Evolutionary conservation across 1,140 invertebrate species (phyloP).

Genomic region (Sycobia sp.): DNA sequence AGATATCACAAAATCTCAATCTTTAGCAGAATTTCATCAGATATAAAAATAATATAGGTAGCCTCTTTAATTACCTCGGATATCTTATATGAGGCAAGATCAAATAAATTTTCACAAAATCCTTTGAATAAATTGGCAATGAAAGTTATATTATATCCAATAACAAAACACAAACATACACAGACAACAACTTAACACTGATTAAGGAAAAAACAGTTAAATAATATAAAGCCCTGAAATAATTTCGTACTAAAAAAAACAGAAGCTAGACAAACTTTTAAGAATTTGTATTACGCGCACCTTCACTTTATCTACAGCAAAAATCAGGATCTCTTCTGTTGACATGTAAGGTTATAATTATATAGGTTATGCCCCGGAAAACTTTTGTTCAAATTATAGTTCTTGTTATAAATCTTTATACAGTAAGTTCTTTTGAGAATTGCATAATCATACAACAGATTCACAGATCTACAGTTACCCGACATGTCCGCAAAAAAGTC

Average conservation of each 20-base stretch:
- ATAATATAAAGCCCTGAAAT: too few species aligned
- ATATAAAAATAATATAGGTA: not conserved
- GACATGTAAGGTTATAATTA: slow-evolving; percentile 56
- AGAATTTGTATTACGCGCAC: slow-evolving; percentile 1
- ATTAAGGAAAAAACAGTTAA: not conserved
- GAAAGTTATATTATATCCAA: not conserved
- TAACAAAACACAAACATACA: slow-evolving; percentile 26
- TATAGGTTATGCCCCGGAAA: slow-evolving; percentile 54
- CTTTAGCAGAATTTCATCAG: not conserved
- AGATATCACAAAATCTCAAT: slow-evolving; percentile 14
- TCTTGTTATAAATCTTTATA: slow-evolving; percentile 2
- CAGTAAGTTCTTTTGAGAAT: slow-evolving; percentile 27
- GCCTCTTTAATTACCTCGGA: too few species aligned
- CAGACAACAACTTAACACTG: not conserved
- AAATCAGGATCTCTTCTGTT: slow-evolving; percentile 38
- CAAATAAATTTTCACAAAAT: not conserved
- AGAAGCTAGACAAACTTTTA: not conserved
- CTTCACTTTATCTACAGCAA: slow-evolving; percentile 15
- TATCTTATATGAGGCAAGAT: too few species aligned
- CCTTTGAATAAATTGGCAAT: not conserved
- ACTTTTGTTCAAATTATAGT: slow-evolving; percentile 30
- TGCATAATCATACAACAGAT: slow-evolving; percentile 38
- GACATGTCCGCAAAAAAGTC: slow-evolving; percentile 10
- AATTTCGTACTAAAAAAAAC: slow-evolving; percentile 6
- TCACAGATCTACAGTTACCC: slow-evolving; percentile 9